Evolutionary conservation across 2,113 vertebrate genomes (phyloP), one percentile per base, ranked within the genome.

Genomic region (Periophthalmodon schlosseri): DNA sequence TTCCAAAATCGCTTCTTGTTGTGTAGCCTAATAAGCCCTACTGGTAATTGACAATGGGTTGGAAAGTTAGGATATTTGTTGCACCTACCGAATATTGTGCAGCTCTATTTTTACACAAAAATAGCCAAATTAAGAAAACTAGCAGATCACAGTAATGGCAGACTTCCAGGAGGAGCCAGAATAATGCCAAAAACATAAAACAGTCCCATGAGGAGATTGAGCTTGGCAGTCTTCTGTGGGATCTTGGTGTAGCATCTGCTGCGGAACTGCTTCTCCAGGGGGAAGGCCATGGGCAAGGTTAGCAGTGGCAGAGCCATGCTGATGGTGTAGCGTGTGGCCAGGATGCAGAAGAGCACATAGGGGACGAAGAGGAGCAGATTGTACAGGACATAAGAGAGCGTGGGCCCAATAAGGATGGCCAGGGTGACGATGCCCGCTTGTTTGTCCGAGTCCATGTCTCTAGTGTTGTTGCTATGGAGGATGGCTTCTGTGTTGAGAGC

Each of bases 381-480:
- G 92, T 96, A 99, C 75, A 99, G 94, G 16, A 97, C n/a, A 21
- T 99, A 99, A 68, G 97, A 98, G 61, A 96, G 83, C 0, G 95
- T 93, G 6, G 97, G 96, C 5, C 98, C 98, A 0, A 99, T 91
- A 65, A 99, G 95, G 89, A 99, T 99, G 80, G 98, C 98, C 84
- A 99, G 69, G 0, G 98, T 99, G 90, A 99, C 97, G 0, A 99
- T 99, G 66, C 98, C 98, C 0, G 97, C 98, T 85, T 95, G 95
- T 74, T 74, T 95, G 92, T 99, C 98, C 0, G 97, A 99, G 82
- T 99, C 96, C 95, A 98, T 95, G 94, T 99, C 98, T 81, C 98
- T 91, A 0, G 97, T 98, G 93, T 99, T 99, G 95, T 99, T 99
- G 94, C 96, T 98, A 91, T 99, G 98, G 74, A 99, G 95, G 81